Conservation (phyloP, 2,797 vertebrate genomes). For the Masticophis lateralis region DNA sequence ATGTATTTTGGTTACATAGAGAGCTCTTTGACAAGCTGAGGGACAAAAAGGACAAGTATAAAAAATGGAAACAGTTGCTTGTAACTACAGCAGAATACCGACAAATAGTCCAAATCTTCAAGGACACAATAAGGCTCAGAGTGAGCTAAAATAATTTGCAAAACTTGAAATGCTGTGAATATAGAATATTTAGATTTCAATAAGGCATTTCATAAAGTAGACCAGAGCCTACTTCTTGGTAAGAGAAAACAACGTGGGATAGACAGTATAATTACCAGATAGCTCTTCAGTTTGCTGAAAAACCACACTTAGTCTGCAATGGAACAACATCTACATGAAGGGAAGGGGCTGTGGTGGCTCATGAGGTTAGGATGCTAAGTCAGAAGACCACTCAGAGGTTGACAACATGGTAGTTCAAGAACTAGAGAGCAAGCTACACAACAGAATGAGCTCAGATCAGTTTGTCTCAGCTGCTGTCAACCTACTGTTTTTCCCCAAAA, state of each 20-base stretch:
- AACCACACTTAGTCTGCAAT: no score
- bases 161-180: no score
- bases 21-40: not conserved
- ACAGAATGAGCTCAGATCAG: not conserved
- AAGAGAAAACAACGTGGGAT: no score
- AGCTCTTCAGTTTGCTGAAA: no score
- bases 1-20: not conserved
- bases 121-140: not conserved
- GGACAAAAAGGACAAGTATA: not conserved
- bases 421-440: not conserved
- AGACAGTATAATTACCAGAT: no score
- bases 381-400: not conserved
- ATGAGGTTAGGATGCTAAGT: no score
- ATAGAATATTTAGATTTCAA: no score
- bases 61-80: not conserved
- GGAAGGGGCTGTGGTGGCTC: not conserved
- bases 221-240: no score
- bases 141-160: no score
- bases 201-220: no score
- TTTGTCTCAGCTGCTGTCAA: not conserved
- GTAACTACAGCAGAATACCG: not conserved
- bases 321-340: not conserved
- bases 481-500: not conserved
- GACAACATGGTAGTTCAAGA: not conserved
- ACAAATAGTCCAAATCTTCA: not conserved